Evolutionary conservation across 2,888 invertebrate genomes (phyloP).

Genomic region (Amblyteles armatorius): DNA sequence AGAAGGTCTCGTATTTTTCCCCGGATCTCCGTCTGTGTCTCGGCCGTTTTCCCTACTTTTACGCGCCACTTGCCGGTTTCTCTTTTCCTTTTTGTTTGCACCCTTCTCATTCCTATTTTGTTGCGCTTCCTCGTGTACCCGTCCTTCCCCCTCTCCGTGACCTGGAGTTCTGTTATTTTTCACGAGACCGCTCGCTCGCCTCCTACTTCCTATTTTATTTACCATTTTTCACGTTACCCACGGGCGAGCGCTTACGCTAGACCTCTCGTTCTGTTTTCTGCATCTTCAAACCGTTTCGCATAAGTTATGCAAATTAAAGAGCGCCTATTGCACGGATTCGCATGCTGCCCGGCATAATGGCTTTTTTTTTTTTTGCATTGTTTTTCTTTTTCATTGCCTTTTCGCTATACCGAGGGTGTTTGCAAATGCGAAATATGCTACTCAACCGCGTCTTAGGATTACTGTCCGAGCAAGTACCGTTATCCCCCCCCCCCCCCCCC

Average conservation of each 20-base stretch:
- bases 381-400: conserved; percentile 21
- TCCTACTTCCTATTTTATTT: conserved; percentile 65
- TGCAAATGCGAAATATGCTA: conserved; percentile 51
- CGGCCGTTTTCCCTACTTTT: conserved; percentile 21
- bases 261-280: conserved; percentile 53
- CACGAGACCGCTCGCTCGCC: conserved; percentile 29
- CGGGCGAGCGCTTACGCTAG: conserved; percentile 25
- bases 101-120: background rate
- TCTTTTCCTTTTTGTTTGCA: background rate
- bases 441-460: conserved; percentile 7
- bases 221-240: conserved; percentile 63
- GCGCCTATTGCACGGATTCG: conserved; percentile 64
- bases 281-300: conserved; percentile 64
- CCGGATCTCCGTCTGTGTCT: conserved; percentile 35
- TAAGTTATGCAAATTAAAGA: conserved; percentile 68
- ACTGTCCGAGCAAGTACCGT: background rate
- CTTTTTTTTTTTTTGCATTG: conserved; percentile 33
- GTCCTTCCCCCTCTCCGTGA: background rate
- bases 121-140: conserved; percentile 10
- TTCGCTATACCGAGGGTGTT: conserved; percentile 23
- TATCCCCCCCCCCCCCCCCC: background rate
- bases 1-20: conserved; percentile 58
- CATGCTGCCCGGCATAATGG: conserved; percentile 54
- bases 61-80: background rate
- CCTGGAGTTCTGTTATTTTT: conserved; percentile 39